phyloP scores from a whole-genome alignment of 2,113 vertebrate genomes.

The Python bivittatus region DNA sequence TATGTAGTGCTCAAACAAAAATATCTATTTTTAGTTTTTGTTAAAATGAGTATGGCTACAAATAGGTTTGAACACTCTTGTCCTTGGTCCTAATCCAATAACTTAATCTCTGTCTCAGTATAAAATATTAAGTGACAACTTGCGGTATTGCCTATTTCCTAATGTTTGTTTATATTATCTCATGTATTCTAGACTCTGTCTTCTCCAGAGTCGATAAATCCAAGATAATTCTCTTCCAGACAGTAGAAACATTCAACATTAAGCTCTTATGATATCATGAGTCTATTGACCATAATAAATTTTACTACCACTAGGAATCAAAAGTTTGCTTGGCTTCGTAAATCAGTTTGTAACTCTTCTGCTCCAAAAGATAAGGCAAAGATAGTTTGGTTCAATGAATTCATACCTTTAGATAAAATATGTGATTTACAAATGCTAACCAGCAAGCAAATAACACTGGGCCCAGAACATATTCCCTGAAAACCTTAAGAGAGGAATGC shows the following conservation, averaged over 20 bases:
- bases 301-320: background rate
- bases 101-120: background rate
- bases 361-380: background rate
- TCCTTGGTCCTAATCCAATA: background rate
- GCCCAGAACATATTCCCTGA: background rate
- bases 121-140: background rate
- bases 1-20: background rate
- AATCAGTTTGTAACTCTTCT: background rate
- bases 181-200: too few relatives aligned
- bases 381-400: background rate
- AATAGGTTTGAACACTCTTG: background rate
- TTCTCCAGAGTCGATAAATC: background rate
- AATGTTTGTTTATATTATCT: background rate
- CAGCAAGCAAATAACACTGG: background rate
- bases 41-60: background rate
- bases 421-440: background rate
- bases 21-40: background rate
- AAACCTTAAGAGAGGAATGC: background rate
- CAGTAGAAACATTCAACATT: background rate
- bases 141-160: background rate
- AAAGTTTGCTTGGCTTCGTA: background rate
- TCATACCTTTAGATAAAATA: conserved; percentile 11
- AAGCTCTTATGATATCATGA: background rate
- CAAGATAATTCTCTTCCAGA: background rate
- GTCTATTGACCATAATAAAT: background rate